phyloP scores from a whole-genome alignment of 2,113 vertebrate species.

The Hippocampus abdominalis region DNA sequence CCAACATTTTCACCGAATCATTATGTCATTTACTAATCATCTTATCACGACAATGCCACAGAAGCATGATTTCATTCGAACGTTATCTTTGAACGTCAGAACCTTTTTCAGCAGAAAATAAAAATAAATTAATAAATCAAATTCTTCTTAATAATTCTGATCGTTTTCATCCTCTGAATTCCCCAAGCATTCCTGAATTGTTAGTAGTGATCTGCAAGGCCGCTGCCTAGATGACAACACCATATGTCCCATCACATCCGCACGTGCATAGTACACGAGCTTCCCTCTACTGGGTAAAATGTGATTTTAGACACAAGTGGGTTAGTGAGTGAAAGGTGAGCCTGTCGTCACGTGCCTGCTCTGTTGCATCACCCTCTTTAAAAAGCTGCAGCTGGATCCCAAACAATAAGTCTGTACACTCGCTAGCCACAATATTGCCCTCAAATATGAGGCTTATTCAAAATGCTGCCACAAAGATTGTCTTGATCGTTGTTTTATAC shows the following conservation, averaged over 20 bases:
- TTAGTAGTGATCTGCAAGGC: constrained; percentile 1
- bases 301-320: constrained; percentile 40
- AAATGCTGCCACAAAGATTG: background rate
- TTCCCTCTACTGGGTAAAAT: constrained; percentile 9
- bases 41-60: no score
- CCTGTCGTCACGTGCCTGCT: constrained; percentile 39
- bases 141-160: background rate
- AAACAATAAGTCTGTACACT: constrained; percentile 8
- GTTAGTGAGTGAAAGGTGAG: constrained; percentile 71
- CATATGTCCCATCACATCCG: constrained; percentile 21
- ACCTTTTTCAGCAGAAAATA: background rate
- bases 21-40: no score
- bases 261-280: constrained; percentile 42
- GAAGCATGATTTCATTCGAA: background rate
- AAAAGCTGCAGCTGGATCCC: constrained; percentile 10
- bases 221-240: constrained; percentile 11
- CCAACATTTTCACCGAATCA: no score
- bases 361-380: constrained; percentile 36
- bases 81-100: background rate
- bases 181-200: constrained; percentile 4
- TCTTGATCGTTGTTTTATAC: background rate
- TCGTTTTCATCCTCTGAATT: background rate
- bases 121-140: background rate
- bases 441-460: background rate
- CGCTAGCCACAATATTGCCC: background rate